These are phyloP conservation scores for Erithacus rubecula DNA, from an alignment of 2,797 vertebrate genomes.

Conservation along the genomic window DNA sequence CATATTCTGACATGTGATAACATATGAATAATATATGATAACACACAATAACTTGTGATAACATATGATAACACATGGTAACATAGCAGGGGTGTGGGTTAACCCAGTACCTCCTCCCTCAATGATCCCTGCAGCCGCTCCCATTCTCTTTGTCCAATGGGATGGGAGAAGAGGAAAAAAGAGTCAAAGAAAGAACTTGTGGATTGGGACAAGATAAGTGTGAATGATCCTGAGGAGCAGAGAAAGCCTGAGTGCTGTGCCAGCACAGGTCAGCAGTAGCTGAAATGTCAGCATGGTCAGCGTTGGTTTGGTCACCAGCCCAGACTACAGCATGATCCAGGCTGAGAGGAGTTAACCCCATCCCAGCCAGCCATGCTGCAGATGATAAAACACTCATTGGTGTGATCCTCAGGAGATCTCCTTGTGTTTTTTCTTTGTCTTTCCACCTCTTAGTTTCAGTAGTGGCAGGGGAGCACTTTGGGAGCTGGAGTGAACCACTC, in stretches of 20 bases:
- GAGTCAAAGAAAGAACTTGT: not conserved
- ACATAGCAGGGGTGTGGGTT: not conserved
- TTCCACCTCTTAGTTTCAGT: conserved; percentile 20
- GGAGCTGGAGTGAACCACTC: not conserved
- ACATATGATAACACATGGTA: not conserved
- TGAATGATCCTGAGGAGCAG: not conserved
- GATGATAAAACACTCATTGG: not conserved
- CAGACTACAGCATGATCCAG: not conserved
- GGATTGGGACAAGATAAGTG: not conserved
- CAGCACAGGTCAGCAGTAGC: not conserved
- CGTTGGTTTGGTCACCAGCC: not conserved
- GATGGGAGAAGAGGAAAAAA: not conserved
- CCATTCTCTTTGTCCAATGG: rapidly evolving
- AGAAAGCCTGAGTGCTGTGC: not conserved
- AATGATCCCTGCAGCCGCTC: rapidly evolving
- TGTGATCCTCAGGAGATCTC: not conserved
- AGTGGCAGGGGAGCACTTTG: not conserved
- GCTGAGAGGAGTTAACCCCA: not conserved
- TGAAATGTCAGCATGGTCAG: not conserved
- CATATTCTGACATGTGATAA: not conserved
- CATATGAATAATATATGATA: too few species aligned
- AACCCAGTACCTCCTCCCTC: not conserved
- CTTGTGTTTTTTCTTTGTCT: not conserved
- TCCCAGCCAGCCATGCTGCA: not conserved
- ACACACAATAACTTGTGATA: too few species aligned